Evolutionary conservation across 2,888 invertebrate genomes (phyloP), one percentile per base, ranked within the genome.

Genomic region (Capitulum mitella): DNA sequence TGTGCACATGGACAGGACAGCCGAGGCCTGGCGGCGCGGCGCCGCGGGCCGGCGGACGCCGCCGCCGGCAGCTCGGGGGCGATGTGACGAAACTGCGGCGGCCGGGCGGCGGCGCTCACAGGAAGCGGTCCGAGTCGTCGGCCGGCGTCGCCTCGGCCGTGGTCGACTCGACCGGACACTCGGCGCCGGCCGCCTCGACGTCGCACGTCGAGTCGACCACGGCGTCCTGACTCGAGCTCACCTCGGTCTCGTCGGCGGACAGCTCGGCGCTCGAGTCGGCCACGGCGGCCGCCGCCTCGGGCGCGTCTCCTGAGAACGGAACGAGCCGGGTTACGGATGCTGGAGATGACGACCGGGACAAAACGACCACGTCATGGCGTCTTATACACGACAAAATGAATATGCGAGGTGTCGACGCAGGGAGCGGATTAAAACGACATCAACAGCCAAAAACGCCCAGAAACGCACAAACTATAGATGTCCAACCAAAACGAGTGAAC

Each of bases 291-390:
- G 80, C 80, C 61, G 76, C 77, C 37, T 80, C 81, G 70, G 80
- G 81, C 14, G 82, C 81, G 78, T 87, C 89, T 82, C 90, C 90
- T 84, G 85, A 91, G 80, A 90, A 90, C 70, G 86, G n/a, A n/a
- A n/a, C n/a, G n/a, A n/a, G n/a, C n/a, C n/a, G n/a, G n/a, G n/a
- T n/a, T n/a, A n/a, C n/a, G n/a, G n/a, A n/a, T n/a, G n/a, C n/a
- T n/a, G n/a, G n/a, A n/a, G n/a, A n/a, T n/a, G n/a, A n/a, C n/a
- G n/a, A n/a, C n/a, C n/a, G n/a, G n/a, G n/a, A n/a, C n/a, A n/a
- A n/a, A n/a, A n/a, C n/a, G n/a, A n/a, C n/a, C n/a, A n/a, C n/a
- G n/a, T n/a, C n/a, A n/a, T n/a, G n/a, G n/a, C n/a, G n/a, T n/a
- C n/a, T n/a, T n/a, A n/a, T n/a, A n/a, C n/a, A n/a, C n/a, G n/a